These are phyloP conservation scores for Amyelois transitella DNA, from an alignment of 1,140 invertebrate genomes.

Conservation along the genomic window DNA sequence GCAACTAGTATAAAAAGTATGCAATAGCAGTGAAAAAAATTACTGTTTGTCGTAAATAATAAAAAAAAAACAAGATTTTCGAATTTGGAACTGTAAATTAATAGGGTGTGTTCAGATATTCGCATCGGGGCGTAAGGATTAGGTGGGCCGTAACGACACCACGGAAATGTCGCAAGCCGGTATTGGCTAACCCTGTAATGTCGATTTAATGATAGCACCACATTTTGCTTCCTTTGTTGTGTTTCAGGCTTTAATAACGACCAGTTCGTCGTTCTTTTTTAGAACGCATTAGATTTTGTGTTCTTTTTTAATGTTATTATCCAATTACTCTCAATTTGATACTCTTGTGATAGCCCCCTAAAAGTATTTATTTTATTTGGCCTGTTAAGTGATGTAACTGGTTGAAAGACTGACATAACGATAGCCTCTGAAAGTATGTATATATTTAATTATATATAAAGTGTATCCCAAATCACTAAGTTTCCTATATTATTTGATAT, in stretches of 20 bases:
- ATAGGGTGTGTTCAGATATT: constrained; percentile 4
- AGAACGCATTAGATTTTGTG: not conserved
- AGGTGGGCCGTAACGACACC: not conserved
- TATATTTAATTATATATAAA: too few relatives aligned
- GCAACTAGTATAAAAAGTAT: too few relatives aligned
- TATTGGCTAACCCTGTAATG: not conserved
- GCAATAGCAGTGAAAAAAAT: not conserved
- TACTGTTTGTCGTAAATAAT: not conserved
- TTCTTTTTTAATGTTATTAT: not conserved
- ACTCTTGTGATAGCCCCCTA: too few relatives aligned
- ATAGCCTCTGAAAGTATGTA: too few relatives aligned
- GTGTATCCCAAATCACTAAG: too few relatives aligned
- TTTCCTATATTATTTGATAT: too few relatives aligned
- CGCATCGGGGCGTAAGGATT: constrained; percentile 1
- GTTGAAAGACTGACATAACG: too few relatives aligned
- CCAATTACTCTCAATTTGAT: too few relatives aligned
- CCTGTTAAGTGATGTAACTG: too few relatives aligned
- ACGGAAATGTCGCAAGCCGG: constrained; percentile 4
- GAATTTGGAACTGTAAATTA: not conserved
- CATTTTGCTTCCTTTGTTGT: not conserved
- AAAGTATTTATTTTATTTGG: too few relatives aligned
- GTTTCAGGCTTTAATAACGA: too few relatives aligned
- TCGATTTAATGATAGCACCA: constrained; percentile 2
- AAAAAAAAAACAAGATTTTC: not conserved
- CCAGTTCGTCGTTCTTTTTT: too few relatives aligned